Evolutionary conservation across 2,888 invertebrate genomes (phyloP).

Genomic region (Erynnis tages): DNA sequence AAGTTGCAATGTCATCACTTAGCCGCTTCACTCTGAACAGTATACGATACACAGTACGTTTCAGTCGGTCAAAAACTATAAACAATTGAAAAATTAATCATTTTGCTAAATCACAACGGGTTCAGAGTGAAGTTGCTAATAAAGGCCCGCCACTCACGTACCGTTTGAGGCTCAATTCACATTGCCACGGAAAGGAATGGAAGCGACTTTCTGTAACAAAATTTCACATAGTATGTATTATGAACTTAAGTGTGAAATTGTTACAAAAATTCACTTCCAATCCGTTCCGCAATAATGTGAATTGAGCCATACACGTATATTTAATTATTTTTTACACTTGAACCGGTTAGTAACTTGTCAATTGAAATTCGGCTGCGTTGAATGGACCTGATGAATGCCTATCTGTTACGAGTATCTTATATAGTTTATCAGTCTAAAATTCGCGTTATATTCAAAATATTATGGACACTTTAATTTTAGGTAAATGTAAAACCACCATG

Average conservation of each 20-base stretch:
- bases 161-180: too few species aligned
- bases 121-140: conserved; percentile 53
- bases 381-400: conserved; percentile 8
- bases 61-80: conserved; percentile 63
- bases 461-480: conserved; percentile 21
- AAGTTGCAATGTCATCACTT: conserved; percentile 53
- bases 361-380: conserved; percentile 25
- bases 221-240: too few species aligned
- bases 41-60: conserved; percentile 32
- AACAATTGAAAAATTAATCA: conserved; percentile 61
- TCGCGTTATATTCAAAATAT: conserved; percentile 23
- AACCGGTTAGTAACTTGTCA: conserved; percentile 14
- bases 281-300: too few species aligned
- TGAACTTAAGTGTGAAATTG: too few species aligned
- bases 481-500: conserved; percentile 3
- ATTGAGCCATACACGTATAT: too few species aligned
- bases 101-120: conserved; percentile 53
- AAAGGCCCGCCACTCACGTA: conserved; percentile 52
- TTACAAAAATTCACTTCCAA: too few species aligned
- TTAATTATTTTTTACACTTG: conserved; percentile 1
- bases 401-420: conserved; percentile 12
- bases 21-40: conserved; percentile 57
- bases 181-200: too few species aligned
- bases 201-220: too few species aligned
- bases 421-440: conserved; percentile 22